Evolutionary conservation across 2,113 vertebrate species (phyloP).

Genomic region (Argyrosomus japonicus): DNA sequence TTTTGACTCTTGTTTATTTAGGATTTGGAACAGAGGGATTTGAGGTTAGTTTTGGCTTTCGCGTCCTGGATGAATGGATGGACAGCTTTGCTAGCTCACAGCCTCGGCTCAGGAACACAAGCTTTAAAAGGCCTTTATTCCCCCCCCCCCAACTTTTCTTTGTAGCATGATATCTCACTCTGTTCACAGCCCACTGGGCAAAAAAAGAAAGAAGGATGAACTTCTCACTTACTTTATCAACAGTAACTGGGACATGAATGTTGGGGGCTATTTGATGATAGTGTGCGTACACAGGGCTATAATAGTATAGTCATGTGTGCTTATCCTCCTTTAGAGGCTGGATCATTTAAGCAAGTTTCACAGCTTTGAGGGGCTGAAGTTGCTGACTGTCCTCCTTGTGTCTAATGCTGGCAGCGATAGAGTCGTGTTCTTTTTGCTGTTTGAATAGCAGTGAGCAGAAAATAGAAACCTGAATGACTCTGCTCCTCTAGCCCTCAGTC

Average conservation of each 20-base stretch:
- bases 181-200: not conserved
- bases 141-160: not conserved
- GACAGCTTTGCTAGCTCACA: not conserved
- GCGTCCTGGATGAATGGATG: not conserved
- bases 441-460: constrained; percentile 41
- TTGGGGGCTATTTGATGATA: constrained; percentile 11
- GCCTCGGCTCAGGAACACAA: not conserved
- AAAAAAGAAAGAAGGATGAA: constrained; percentile 12
- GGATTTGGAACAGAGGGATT: not conserved
- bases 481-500: constrained; percentile 1
- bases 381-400: constrained; percentile 15
- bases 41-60: not conserved
- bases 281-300: not conserved
- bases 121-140: not conserved
- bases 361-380: constrained; percentile 18
- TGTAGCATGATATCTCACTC: constrained; percentile 3
- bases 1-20: not conserved
- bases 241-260: not conserved
- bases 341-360: constrained; percentile 5
- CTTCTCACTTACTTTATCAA: not conserved
- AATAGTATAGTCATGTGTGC: not conserved
- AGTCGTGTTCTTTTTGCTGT: constrained; percentile 16
- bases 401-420: not conserved
- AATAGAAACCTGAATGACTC: constrained; percentile 43
- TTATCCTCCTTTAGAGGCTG: constrained; percentile 20